Evolutionary conservation across 2,888 invertebrate genomes (phyloP).

Genomic region (Campopleginae sp.): DNA sequence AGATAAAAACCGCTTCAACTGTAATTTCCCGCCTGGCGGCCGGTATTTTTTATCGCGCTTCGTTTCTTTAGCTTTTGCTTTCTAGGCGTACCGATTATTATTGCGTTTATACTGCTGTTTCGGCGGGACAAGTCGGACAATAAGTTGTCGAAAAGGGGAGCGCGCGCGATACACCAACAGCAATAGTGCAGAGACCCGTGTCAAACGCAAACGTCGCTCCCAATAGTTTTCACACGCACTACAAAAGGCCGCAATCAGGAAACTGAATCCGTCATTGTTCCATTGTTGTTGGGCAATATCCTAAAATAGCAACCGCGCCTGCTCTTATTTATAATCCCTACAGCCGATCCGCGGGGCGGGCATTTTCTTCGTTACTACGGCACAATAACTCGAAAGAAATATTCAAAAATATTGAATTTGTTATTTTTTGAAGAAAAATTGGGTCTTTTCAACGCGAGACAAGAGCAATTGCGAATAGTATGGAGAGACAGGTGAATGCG

Average conservation of each 20-base stretch:
- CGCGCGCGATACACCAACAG: too few species aligned
- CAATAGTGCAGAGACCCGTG: conserved; percentile 67
- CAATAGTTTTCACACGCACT: conserved; percentile 68
- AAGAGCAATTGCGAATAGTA: conserved; percentile 17
- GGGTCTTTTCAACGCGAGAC: background rate
- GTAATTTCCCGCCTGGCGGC: too few species aligned
- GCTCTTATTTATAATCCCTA: conserved; percentile 65
- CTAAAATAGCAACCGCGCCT: conserved; percentile 66
- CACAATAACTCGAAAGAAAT: conserved; percentile 46
- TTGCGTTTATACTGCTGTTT: too few species aligned
- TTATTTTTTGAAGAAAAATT: too few species aligned
- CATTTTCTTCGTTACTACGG: conserved; percentile 43
- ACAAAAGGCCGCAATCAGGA: conserved; percentile 68
- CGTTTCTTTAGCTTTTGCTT: too few species aligned
- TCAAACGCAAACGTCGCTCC: conserved; percentile 67
- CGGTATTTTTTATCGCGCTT: too few species aligned
- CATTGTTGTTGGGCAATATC: conserved; percentile 60
- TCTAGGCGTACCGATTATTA: too few species aligned
- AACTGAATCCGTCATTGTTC: conserved; percentile 66
- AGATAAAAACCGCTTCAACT: too few species aligned
- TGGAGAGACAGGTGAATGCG: conserved; percentile 45
- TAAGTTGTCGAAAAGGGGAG: conserved; percentile 65
- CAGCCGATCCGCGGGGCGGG: too few species aligned
- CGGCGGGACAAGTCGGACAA: too few species aligned
- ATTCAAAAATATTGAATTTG: background rate